Conservation (phyloP, 2,113 vertebrate species). For the Melozone crissalis region DNA sequence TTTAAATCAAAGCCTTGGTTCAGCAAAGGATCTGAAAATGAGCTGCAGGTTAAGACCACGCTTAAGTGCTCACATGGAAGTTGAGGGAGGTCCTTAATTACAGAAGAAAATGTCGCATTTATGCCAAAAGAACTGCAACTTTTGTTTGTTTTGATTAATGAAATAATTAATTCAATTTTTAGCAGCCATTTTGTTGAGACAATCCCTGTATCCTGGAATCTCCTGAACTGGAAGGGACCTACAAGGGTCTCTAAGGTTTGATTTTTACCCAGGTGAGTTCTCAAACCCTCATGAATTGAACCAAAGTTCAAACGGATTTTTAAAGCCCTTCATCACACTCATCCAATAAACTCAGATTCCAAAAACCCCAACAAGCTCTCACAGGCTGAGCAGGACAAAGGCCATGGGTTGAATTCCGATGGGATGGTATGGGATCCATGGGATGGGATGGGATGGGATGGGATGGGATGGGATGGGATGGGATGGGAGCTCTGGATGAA, state of each 20-base stretch:
- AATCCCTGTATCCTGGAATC: too few relatives aligned
- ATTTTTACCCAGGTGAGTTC: neutral
- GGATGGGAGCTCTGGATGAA: neutral
- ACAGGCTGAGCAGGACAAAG: neutral
- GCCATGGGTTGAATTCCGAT: neutral
- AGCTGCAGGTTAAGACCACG: neutral
- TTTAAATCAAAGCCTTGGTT: neutral
- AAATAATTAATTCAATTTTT: neutral
- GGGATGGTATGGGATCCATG: neutral
- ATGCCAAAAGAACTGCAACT: neutral
- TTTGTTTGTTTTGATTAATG: neutral
- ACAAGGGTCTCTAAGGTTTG: fast-evolving
- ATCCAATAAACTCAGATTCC: neutral
- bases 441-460: too few relatives aligned
- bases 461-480: too few relatives aligned
- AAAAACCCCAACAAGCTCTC: neutral
- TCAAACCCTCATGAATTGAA: neutral
- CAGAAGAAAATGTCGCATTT: neutral
- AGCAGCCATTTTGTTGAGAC: neutral
- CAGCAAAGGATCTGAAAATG: neutral
- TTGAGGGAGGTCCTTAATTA: neutral
- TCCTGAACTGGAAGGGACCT: neutral
- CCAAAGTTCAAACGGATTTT: neutral
- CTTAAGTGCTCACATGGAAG: neutral
- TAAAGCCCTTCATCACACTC: fast-evolving